A percentile compares a stretch with the other conserved stretches of the same genome.
phyloP scores from a whole-genome alignment of 1,140 invertebrate species.

The Zaprionus camerounensis region DNA sequence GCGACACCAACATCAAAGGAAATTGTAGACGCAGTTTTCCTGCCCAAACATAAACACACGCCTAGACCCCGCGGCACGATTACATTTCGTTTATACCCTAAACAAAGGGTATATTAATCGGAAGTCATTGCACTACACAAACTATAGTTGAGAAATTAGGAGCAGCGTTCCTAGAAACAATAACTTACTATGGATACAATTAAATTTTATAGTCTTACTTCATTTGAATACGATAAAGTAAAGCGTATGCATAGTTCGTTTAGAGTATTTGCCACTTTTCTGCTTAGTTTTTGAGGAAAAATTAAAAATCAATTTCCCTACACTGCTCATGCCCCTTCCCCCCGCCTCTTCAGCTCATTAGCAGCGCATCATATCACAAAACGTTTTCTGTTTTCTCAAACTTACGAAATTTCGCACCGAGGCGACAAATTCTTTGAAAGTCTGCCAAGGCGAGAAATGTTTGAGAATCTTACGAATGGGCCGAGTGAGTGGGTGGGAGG shows the following conservation, averaged over 20 bases:
- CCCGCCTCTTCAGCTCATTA: slow-evolving; percentile 55
- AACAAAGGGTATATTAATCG: slow-evolving; percentile 12
- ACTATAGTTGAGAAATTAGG: neutral
- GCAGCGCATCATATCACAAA: slow-evolving; percentile 50
- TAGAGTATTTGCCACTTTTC: neutral
- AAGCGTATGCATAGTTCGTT: neutral
- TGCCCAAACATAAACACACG: slow-evolving; percentile 69
- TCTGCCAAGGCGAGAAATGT: slow-evolving; percentile 40
- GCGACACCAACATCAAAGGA: slow-evolving; percentile 68
- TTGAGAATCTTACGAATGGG: slow-evolving; percentile 2
- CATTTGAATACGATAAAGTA: neutral
- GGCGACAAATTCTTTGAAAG: slow-evolving; percentile 64
- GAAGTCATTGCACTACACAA: neutral
- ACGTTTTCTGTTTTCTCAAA: slow-evolving; percentile 40
- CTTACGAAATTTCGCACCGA: slow-evolving; percentile 69
- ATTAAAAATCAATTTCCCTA: slow-evolving; percentile 74
- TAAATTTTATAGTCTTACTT: neutral
- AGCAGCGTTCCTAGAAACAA: neutral
- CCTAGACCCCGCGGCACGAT: slow-evolving; percentile 33
- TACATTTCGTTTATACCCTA: slow-evolving; percentile 41
- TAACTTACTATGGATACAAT: neutral
- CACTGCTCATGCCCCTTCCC: neutral
- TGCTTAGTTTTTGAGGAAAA: slow-evolving; percentile 38
- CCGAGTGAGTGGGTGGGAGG: neutral
- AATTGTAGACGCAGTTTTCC: slow-evolving; percentile 74